Base-by-base conservation (phyloP, 2,888 invertebrate species). In the Conops quadrifasciatus region DNA sequence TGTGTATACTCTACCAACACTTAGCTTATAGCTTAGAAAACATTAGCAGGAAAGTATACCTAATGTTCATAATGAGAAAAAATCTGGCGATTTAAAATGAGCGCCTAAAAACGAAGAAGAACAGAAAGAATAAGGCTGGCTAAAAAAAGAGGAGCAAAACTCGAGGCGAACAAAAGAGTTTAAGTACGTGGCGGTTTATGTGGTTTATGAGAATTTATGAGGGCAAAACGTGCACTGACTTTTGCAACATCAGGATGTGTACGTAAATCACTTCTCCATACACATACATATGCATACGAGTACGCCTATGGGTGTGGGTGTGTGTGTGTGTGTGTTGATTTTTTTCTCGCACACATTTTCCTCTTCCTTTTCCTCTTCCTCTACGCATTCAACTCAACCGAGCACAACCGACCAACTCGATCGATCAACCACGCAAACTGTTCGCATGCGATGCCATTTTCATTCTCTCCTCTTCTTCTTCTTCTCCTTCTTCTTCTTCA, bases 151-250 rank as follows among this genome's bases (percentile, higher is more conserved):
- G 24, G 43, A 45, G 47, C 45, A 45, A 66, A 26, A 56, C 16
- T 26, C 16, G 26, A 45, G 47, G 26, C 11, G 15, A 63, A 5
- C 15, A n/a, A 49, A 16, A 21, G 49, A 15, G 16, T 15, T 36
- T n/a, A 43, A 45, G 36, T 58, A 68, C 47, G 60, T 67, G 68
- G 72, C 68, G 68, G 67, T 72, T 72, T 69, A 74, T 71, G 49
- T 66, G 24, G 9, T 36, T 36, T 36, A 36, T 36, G 36, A 36
- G 71, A 74, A 74, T 74, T 74, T 74, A 74, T 74, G 74, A 74
- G 71, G 66, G 67, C 45, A 71, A 49, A 64, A 68, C 71, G 74
- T 74, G 72, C 67, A 45, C 58, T 51, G 71, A 71, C 71, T 72
- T 65, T 36, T 36, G 9, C 36, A 36, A 36, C 36, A 36, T 36